Conservation (phyloP, 2,888 invertebrate genomes). For the Mesopsocus fuscifrons region DNA sequence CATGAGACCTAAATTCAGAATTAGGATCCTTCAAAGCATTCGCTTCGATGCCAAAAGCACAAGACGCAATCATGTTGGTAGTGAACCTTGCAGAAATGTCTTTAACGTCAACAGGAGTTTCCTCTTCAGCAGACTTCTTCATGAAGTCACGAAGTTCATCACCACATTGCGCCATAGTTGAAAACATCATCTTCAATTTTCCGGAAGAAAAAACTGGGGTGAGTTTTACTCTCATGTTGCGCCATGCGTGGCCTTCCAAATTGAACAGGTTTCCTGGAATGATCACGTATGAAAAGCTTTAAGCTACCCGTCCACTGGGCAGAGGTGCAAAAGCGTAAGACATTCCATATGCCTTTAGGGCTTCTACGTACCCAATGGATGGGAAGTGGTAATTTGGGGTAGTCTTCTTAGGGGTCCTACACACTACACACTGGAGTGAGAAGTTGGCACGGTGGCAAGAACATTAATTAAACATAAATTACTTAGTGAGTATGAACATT, state of each 20-base stretch:
- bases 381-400: too few species aligned
- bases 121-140: not conserved
- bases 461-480: too few species aligned
- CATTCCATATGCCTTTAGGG: too few species aligned
- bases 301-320: too few species aligned
- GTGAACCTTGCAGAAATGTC: constrained; percentile 14
- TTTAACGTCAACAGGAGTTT: not conserved
- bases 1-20: constrained; percentile 15
- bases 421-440: too few species aligned
- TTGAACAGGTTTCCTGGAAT: constrained; percentile 20
- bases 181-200: constrained; percentile 19
- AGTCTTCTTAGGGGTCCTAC: too few species aligned
- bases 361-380: too few species aligned
- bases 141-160: not conserved
- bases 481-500: too few species aligned
- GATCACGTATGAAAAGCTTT: too few species aligned
- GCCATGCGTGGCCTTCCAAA: constrained; percentile 20
- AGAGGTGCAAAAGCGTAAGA: too few species aligned
- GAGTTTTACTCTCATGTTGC: constrained; percentile 19
- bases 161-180: constrained; percentile 3
- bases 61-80: not conserved
- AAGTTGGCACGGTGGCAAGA: too few species aligned
- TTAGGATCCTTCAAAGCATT: constrained; percentile 15
- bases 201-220: constrained; percentile 21
- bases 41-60: constrained; percentile 18